Evolutionary conservation across 2,888 invertebrate genomes (phyloP).

Genomic region (Alloplasta piceator): DNA sequence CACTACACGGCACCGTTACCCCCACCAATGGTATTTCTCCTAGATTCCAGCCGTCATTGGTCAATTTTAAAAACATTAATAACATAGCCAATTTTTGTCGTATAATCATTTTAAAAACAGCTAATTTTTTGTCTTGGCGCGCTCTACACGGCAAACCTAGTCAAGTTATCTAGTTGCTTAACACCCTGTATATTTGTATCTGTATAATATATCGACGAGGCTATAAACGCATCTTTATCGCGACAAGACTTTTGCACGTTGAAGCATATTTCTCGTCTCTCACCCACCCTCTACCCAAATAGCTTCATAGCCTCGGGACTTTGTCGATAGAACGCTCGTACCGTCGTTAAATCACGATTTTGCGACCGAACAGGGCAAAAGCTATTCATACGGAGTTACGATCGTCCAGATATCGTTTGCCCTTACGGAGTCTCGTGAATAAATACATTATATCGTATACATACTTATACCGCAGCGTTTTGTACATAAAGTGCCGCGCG

Average conservation of each 20-base stretch:
- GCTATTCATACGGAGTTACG: constrained; percentile 71
- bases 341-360: constrained; percentile 76
- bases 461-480: background rate
- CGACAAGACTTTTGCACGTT: constrained; percentile 42
- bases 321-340: constrained; percentile 55
- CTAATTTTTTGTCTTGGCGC: no score
- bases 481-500: constrained; percentile 28
- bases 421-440: constrained; percentile 64
- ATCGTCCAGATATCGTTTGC: constrained; percentile 70
- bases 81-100: no score
- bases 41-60: no score
- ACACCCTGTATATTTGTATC: no score
- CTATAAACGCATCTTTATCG: constrained; percentile 55
- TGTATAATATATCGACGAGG: constrained; percentile 42
- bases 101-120: no score
- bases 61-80: no score
- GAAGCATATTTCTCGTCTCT: constrained; percentile 23
- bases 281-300: background rate
- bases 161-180: no score
- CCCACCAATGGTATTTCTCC: no score
- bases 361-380: constrained; percentile 68
- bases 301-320: constrained; percentile 44
- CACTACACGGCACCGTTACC: no score
- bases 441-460: constrained; percentile 46
- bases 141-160: no score